Base-by-base conservation (phyloP, 2,797 vertebrate genomes). In the Falco cherrug region DNA sequence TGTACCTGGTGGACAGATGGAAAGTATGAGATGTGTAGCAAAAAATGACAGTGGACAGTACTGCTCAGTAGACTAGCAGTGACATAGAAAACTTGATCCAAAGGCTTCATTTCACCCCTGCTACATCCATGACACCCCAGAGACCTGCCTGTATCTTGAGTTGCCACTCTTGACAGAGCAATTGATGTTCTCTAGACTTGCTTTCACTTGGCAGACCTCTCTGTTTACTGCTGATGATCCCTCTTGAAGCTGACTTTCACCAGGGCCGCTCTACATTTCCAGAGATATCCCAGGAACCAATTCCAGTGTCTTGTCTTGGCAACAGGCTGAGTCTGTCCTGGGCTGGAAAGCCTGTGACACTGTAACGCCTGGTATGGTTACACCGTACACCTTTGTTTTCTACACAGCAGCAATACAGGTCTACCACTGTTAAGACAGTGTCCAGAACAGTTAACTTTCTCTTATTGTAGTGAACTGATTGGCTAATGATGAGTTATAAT, bases 311-410 rank as follows among this genome's bases (percentile, higher is more conserved):
- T 41, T 26, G 28, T 81, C 59, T 76, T 6, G 2, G 50, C 59
- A 47, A 9, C 53, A 37, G 64, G 37, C 80, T 26, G 60, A 73
- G 29, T 17, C 29, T 51, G 33, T 47, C 59, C 29, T 5, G 1
- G 41, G 50, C 31, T 43, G 67, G 73, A 45, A 65, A 9, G 47
- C 53, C 47, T 5, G 1, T 53, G 71, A 26, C 39, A 45, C 21
- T 0, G 1, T 68, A 51, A 41, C 1, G 1, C 77, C 28, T 16
- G 13, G n/a, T 61, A 3, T 2, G 2, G 37, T 51, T 35, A 35
- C 54, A 61, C 73, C 39, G 2, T 59, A 16, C 54, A 7, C 24
- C 51, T 74, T 53, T 22, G 57, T 60, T 50, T 56, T 45, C 43
- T 51, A 3, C 24, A 8, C 53, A 22, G 33, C 20, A 3, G 29